Conservation (phyloP, 2,113 vertebrate genomes). For the Cheirogaleus medius region DNA sequence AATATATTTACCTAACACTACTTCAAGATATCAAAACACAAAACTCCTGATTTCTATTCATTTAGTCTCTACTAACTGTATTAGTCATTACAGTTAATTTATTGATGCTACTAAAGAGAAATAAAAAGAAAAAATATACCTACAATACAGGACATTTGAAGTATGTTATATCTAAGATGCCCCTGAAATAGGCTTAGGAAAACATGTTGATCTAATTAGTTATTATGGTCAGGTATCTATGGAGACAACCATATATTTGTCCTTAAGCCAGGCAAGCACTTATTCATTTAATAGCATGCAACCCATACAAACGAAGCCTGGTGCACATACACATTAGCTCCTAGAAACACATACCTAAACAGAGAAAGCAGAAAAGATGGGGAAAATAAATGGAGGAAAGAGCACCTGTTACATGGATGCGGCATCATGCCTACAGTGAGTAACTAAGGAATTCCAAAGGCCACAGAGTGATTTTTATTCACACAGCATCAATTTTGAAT, state of each 20-base stretch:
- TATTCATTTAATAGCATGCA: conserved; percentile 45
- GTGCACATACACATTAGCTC: not conserved
- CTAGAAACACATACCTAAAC: not conserved
- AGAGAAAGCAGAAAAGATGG: not conserved
- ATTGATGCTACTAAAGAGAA: not conserved
- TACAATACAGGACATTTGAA: not conserved
- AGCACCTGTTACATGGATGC: not conserved
- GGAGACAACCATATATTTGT: conserved; percentile 73
- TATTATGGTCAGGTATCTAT: conserved; percentile 72
- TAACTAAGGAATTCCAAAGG: not conserved
- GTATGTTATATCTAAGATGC: conserved; percentile 24
- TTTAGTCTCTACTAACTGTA: conserved; percentile 29
- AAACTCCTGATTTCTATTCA: not conserved
- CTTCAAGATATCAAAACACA: not conserved
- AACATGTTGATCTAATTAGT: conserved; percentile 60
- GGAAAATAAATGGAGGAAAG: not conserved
- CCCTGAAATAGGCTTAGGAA: conserved; percentile 43
- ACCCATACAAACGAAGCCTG: conserved; percentile 12
- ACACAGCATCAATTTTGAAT: not conserved
- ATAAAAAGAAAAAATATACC: conserved; percentile 9
- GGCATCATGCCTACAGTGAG: not conserved
- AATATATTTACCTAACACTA: not conserved
- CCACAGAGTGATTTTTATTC: conserved; percentile 15
- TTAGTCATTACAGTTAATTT: conserved; percentile 23
- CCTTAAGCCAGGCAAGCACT: conserved; percentile 66